Conservation (phyloP, 2,797 vertebrate species). For the Basileuterus tristriatus region DNA sequence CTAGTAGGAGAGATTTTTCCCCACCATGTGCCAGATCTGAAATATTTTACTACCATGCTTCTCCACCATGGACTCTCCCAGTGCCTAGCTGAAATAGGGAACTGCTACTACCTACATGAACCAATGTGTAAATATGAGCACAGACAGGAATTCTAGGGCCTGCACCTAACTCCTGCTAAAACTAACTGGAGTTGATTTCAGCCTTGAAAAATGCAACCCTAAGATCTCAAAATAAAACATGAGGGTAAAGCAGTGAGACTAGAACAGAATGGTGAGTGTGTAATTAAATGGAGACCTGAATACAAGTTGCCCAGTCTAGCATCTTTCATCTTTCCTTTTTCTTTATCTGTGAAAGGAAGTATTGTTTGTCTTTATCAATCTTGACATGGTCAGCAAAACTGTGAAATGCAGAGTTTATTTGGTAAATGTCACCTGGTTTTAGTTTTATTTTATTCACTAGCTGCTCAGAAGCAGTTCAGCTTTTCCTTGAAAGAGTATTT, state of each 20-base stretch:
- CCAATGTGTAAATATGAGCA: neutral
- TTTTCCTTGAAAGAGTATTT: constrained; percentile 47
- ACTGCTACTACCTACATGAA: neutral
- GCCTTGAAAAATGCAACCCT: constrained; percentile 6
- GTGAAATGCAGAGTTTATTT: constrained; percentile 20
- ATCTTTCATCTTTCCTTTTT: neutral
- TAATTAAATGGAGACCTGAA: constrained; percentile 21
- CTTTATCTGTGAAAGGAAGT: neutral
- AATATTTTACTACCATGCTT: neutral
- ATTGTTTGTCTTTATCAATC: neutral
- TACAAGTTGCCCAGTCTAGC: neutral
- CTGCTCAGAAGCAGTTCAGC: neutral
- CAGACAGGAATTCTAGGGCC: neutral
- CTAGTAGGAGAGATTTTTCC: neutral
- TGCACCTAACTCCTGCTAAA: neutral
- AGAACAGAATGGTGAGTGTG: neutral
- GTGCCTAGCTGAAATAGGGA: neutral
- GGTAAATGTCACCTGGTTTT: constrained; percentile 34
- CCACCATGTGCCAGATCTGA: neutral
- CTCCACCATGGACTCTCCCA: neutral
- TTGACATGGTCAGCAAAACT: constrained; percentile 25
- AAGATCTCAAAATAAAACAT: constrained; percentile 3
- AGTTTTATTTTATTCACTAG: neutral
- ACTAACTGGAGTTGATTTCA: constrained; percentile 18
- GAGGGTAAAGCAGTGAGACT: neutral